Conservation (phyloP, 2,797 vertebrate species). For the Heteromormyrus szaboi region DNA sequence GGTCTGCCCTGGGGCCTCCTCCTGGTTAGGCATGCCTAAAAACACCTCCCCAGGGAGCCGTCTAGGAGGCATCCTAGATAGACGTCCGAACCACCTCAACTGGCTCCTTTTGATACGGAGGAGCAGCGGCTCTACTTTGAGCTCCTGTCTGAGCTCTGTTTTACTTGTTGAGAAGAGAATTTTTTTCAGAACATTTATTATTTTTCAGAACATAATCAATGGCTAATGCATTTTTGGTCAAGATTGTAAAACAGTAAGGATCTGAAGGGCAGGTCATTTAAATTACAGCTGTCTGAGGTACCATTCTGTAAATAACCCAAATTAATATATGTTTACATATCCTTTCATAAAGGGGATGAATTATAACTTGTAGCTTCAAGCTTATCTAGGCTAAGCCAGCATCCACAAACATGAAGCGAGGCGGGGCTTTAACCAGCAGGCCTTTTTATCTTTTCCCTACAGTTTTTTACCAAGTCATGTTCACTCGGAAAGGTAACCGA, state of each 20-base stretch:
- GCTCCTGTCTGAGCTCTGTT: not conserved
- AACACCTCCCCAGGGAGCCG: not conserved
- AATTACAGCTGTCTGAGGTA: conserved; percentile 7
- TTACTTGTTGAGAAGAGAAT: not conserved
- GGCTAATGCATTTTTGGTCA: conserved; percentile 36
- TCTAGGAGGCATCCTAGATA: not conserved
- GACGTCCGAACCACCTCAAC: not conserved
- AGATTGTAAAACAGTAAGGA: conserved; percentile 21
- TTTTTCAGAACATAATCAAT: conserved; percentile 28
- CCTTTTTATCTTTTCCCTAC: conserved; percentile 11
- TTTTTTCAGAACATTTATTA: not conserved
- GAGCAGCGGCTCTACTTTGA: not conserved
- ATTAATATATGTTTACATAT: not conserved
- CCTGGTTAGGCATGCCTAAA: not conserved
- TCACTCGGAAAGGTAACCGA: not conserved
- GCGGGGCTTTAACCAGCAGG: not conserved
- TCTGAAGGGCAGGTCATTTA: not conserved
- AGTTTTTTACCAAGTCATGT: conserved; percentile 19
- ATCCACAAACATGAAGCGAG: not conserved
- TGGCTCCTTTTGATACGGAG: not conserved
- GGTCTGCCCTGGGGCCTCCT: not conserved
- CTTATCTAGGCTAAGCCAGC: conserved; percentile 13
- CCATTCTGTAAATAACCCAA: not conserved
- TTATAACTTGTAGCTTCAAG: conserved; percentile 4
- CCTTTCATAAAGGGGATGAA: not conserved